Conservation (phyloP, 1,140 invertebrate species). For the Drosophila navojoa region DNA sequence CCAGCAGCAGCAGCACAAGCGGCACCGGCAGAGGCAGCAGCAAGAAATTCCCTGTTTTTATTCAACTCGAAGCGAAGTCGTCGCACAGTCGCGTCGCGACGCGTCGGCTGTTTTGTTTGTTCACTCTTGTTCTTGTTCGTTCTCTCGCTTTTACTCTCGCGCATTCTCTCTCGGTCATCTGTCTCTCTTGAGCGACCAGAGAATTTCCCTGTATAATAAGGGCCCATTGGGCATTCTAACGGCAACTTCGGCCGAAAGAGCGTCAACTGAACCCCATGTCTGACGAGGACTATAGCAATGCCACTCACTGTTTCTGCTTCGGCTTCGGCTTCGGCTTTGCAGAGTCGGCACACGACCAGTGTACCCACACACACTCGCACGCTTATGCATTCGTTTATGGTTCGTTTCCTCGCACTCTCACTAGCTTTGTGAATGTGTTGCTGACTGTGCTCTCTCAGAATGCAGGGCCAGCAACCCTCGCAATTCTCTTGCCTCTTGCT, state of each 20-base stretch:
- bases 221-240: slow-evolving; percentile 58
- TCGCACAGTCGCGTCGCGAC: slow-evolving; percentile 19
- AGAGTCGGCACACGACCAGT: slow-evolving; percentile 40
- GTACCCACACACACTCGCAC: slow-evolving; percentile 16
- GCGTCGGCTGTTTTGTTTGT: slow-evolving; percentile 39
- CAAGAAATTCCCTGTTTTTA: slow-evolving; percentile 51
- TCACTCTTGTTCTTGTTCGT: slow-evolving; percentile 40
- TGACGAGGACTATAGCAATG: slow-evolving; percentile 41
- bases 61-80: slow-evolving; percentile 33
- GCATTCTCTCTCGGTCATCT: slow-evolving; percentile 13
- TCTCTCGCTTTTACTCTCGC: slow-evolving; percentile 21
- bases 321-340: slow-evolving; percentile 10
- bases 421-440: slow-evolving; percentile 12
- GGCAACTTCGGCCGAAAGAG: slow-evolving; percentile 44
- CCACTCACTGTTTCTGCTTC: slow-evolving; percentile 6
- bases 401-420: slow-evolving; percentile 22
- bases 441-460: neutral
- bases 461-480: slow-evolving; percentile 39
- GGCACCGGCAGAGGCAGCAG: slow-evolving; percentile 31
- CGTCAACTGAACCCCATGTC: slow-evolving; percentile 24
- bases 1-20: slow-evolving; percentile 32
- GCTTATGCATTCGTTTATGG: slow-evolving; percentile 11
- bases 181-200: slow-evolving; percentile 37
- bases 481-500: slow-evolving; percentile 23
- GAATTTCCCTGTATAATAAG: slow-evolving; percentile 60